phyloP scores from a whole-genome alignment of 2,797 vertebrate genomes.

The Clarias laeviceps region DNA sequence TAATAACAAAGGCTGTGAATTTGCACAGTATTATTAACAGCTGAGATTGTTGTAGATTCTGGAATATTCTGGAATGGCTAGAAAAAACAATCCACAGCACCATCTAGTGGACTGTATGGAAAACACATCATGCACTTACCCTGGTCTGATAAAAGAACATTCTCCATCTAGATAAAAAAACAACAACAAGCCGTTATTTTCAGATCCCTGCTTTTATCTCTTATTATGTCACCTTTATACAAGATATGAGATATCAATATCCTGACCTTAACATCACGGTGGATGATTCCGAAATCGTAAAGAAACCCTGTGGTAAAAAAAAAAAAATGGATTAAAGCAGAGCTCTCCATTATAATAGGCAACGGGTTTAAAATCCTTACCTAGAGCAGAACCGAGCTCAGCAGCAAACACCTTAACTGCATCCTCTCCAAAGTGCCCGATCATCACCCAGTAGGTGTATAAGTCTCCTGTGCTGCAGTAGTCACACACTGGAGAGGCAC shows the following conservation, averaged over 20 bases:
- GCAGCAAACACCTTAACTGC: constrained; percentile 83
- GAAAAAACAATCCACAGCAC: background rate
- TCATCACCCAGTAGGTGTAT: constrained; percentile 80
- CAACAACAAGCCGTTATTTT: no score
- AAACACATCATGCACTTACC: constrained; percentile 70
- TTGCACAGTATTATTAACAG: background rate
- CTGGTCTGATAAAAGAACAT: constrained; percentile 87
- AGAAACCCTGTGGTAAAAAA: constrained; percentile 84
- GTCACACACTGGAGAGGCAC: constrained; percentile 78
- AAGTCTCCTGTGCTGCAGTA: constrained; percentile 85
- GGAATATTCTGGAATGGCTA: constrained; percentile 31
- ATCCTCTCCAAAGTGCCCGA: constrained; percentile 75
- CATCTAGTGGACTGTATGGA: constrained; percentile 22
- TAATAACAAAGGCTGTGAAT: background rate
- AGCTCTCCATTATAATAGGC: background rate
- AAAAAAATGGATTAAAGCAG: background rate
- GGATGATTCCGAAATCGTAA: constrained; percentile 88
- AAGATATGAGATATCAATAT: no score
- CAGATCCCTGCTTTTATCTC: background rate
- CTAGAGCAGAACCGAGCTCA: constrained; percentile 83
- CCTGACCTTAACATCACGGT: constrained; percentile 91
- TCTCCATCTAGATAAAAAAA: constrained; percentile 85
- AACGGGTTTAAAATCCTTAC: constrained; percentile 67
- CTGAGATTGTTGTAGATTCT: background rate
- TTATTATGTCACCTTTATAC: background rate